phyloP scores from a whole-genome alignment of 2,113 vertebrate genomes.

The Equus quagga region DNA sequence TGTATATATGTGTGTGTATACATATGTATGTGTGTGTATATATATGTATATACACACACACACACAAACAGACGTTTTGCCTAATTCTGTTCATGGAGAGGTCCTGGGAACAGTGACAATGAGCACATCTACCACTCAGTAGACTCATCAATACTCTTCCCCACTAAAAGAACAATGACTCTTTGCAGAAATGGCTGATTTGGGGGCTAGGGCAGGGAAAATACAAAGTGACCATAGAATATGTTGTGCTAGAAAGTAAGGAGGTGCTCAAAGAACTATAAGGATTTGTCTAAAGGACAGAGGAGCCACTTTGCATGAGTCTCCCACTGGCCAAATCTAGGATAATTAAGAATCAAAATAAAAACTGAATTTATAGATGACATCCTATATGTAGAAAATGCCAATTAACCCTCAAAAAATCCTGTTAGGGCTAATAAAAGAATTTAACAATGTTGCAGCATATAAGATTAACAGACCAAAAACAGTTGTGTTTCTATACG shows the following conservation, averaged over 20 bases:
- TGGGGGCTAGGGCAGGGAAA: background rate
- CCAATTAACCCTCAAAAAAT: background rate
- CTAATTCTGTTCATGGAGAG: background rate
- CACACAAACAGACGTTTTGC: background rate
- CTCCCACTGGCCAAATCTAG: background rate
- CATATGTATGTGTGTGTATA: background rate
- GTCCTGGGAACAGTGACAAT: background rate
- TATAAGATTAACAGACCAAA: background rate
- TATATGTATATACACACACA: background rate
- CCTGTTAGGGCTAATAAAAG: background rate
- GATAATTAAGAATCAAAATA: slow-evolving; percentile 20
- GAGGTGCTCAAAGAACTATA: background rate
- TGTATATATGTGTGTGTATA: background rate
- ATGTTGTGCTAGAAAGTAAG: background rate
- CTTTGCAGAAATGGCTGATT: background rate
- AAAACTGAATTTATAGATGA: background rate
- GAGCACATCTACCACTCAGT: background rate
- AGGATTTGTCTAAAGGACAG: background rate
- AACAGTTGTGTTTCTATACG: background rate
- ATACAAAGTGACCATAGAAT: background rate
- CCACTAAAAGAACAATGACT: background rate
- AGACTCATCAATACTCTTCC: background rate
- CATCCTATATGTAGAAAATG: background rate
- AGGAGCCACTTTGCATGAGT: background rate
- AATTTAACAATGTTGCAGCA: background rate